phyloP scores from a whole-genome alignment of 64 coral and sea anemone genomes.

The Dendronephthya gigantea region DNA sequence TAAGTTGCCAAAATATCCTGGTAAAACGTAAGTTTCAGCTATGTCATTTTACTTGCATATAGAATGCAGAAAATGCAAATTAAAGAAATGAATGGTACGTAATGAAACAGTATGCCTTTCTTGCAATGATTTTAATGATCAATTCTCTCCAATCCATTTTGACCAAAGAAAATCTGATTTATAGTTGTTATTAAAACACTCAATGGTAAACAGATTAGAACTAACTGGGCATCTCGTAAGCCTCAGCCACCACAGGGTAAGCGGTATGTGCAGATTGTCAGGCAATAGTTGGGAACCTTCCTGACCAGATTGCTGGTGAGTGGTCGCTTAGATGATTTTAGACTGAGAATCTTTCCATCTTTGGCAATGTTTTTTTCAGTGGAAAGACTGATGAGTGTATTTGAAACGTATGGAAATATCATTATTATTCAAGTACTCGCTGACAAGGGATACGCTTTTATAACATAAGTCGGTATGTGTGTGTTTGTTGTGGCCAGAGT shows the following conservation, averaged over 20 bases:
- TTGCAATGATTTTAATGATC: no score
- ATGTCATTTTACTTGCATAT: not conserved
- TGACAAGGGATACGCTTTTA: slow-evolving; percentile 72
- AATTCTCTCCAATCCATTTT: no score
- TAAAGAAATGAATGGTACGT: slow-evolving; percentile 57
- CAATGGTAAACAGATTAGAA: slow-evolving; percentile 49
- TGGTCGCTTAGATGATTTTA: no score
- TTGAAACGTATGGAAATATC: slow-evolving; percentile 53
- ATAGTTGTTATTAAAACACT: slow-evolving; percentile 21
- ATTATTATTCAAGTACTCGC: slow-evolving; percentile 48
- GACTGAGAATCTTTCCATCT: no score
- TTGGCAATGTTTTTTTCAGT: slow-evolving; percentile 48
- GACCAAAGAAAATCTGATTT: no score
- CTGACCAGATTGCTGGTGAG: slow-evolving; percentile 44
- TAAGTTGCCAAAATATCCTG: no score
- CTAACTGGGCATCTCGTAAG: slow-evolving; percentile 68
- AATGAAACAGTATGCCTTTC: no score
- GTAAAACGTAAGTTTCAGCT: not conserved
- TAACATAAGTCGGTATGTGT: slow-evolving; percentile 41
- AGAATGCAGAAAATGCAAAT: slow-evolving; percentile 65
- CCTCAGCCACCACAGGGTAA: slow-evolving; percentile 19
- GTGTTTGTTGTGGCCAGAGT: no score
- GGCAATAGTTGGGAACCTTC: slow-evolving; percentile 53
- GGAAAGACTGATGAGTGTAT: slow-evolving; percentile 48
- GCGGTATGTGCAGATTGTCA: not conserved